These are phyloP conservation scores for Xyliphius kryptos DNA, from an alignment of 2,113 vertebrate genomes.

Conservation along the genomic window DNA sequence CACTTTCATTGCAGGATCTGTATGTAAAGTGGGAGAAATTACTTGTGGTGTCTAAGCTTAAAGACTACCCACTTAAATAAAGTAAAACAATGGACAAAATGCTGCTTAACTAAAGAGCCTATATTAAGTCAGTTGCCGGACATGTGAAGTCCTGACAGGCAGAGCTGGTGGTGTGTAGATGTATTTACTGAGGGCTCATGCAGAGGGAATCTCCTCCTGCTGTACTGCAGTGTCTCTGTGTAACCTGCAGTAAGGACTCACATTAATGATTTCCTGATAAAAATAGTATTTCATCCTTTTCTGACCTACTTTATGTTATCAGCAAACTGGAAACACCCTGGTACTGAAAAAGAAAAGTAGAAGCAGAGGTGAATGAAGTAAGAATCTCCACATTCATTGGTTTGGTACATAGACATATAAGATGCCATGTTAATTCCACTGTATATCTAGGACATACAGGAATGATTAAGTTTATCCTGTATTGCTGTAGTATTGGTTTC, in stretches of 20 bases:
- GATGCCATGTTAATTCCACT: no score
- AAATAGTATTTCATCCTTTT: slow-evolving; percentile 54
- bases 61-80: no score
- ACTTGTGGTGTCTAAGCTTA: no score
- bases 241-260: slow-evolving; percentile 47
- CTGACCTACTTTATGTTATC: slow-evolving; percentile 60
- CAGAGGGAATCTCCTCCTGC: slow-evolving; percentile 25
- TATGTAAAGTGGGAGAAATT: no score
- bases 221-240: slow-evolving; percentile 16
- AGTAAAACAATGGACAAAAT: no score
- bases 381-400: neutral
- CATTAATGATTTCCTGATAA: slow-evolving; percentile 53
- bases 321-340: slow-evolving; percentile 55
- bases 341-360: slow-evolving; percentile 20
- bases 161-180: neutral
- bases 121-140: no score
- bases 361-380: slow-evolving; percentile 4
- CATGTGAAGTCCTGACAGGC: neutral
- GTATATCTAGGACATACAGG: no score
- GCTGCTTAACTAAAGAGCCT: no score
- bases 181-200: neutral
- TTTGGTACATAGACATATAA: no score
- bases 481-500: no score
- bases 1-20: no score
- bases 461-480: no score